phyloP scores from a whole-genome alignment of 2,888 invertebrate genomes.

The Trachelus iudaicus region DNA sequence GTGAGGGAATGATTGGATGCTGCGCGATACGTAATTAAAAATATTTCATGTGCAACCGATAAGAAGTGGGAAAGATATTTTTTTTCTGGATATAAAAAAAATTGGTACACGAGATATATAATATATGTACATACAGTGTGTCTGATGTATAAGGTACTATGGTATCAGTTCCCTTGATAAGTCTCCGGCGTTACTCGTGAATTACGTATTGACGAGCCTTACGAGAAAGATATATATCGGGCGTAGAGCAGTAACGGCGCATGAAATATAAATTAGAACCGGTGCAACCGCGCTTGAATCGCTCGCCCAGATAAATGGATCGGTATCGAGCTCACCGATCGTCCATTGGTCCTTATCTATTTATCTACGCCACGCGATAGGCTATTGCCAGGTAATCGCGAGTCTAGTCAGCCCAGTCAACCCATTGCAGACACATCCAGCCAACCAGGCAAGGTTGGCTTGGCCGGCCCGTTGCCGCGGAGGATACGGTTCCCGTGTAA shows the following conservation, averaged over 20 bases:
- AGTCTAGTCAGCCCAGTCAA: not conserved
- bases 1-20: not conserved
- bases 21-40: not conserved
- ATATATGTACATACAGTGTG: not conserved
- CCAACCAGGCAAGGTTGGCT: not conserved
- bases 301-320: not conserved
- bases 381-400: not conserved
- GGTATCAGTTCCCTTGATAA: not conserved
- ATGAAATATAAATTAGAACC: constrained; percentile 37
- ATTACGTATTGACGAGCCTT: not conserved
- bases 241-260: constrained; percentile 8
- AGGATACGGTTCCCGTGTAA: constrained; percentile 12
- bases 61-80: not conserved
- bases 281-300: constrained; percentile 13
- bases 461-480: not conserved
- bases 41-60: not conserved
- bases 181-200: not conserved
- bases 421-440: not conserved
- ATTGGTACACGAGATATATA: not conserved
- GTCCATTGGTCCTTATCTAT: not conserved
- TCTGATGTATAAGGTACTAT: not conserved
- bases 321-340: not conserved
- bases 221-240: not conserved
- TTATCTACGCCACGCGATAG: not conserved
- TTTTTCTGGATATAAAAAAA: not conserved